phyloP scores from a whole-genome alignment of 1,140 invertebrate species.

The Drosophila mauritiana region DNA sequence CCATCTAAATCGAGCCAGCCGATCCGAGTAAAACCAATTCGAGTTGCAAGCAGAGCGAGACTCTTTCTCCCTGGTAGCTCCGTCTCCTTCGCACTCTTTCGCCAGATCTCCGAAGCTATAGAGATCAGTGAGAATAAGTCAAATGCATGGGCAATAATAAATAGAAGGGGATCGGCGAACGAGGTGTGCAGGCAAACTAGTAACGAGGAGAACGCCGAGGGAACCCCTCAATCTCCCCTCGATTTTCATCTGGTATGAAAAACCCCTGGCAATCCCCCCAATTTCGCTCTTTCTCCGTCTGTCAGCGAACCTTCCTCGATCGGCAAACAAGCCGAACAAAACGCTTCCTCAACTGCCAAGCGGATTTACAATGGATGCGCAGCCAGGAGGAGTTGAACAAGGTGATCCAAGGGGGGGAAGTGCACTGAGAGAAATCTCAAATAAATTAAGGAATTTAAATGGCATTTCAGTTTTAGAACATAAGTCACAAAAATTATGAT shows the following conservation, averaged over 20 bases:
- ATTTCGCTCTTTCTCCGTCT: conserved; percentile 12
- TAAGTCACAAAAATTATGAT: no score
- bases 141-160: conserved; percentile 72
- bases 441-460: no score
- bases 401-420: neutral
- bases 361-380: conserved; percentile 74
- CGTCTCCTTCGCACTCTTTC: neutral
- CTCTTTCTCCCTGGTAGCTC: conserved; percentile 18
- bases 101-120: neutral
- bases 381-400: conserved; percentile 17
- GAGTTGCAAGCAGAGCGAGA: conserved; percentile 17
- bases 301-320: conserved; percentile 66
- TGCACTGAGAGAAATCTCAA: conserved; percentile 7
- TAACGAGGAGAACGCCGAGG: conserved; percentile 32
- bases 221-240: conserved; percentile 2
- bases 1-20: conserved; percentile 53
- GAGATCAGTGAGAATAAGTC: conserved; percentile 72
- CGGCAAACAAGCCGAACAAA: conserved; percentile 79
- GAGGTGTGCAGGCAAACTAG: conserved; percentile 44
- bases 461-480: no score
- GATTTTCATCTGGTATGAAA: neutral
- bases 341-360: conserved; percentile 78
- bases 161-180: conserved; percentile 49
- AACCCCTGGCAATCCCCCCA: neutral
- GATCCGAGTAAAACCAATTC: conserved; percentile 34